These are phyloP conservation scores for Menidia menidia DNA, from an alignment of 2,797 vertebrate species.

Conservation along the genomic window DNA sequence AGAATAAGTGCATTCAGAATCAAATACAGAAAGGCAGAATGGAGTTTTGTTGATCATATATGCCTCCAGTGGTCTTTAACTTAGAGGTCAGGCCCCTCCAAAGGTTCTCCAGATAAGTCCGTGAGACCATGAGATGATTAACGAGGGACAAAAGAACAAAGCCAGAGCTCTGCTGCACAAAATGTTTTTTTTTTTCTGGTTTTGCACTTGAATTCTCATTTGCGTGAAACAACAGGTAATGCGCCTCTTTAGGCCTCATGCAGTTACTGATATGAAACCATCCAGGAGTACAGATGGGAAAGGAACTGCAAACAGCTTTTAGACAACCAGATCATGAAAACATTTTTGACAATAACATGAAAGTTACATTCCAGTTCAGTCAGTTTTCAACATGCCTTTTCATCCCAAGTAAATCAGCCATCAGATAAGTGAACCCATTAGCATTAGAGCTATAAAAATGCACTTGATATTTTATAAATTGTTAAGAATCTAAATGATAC, in stretches of 20 bases:
- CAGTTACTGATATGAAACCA: slow-evolving; percentile 8
- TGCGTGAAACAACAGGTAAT: not conserved
- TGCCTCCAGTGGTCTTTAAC: slow-evolving; percentile 2
- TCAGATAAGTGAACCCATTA: too few relatives aligned
- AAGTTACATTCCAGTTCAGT: too few relatives aligned
- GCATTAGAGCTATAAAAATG: not conserved
- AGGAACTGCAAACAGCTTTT: not conserved
- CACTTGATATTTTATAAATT: not conserved
- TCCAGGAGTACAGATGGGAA: not conserved
- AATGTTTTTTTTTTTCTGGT: not conserved
- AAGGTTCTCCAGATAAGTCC: not conserved
- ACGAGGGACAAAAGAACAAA: not conserved
- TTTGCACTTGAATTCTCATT: not conserved
- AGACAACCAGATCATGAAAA: slow-evolving; percentile 14
- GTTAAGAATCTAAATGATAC: too few relatives aligned
- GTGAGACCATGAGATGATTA: not conserved
- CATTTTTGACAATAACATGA: too few relatives aligned
- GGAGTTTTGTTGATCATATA: not conserved
- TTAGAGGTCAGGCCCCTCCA: not conserved
- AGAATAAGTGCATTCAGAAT: not conserved
- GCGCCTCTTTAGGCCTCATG: not conserved
- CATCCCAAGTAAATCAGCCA: too few relatives aligned
- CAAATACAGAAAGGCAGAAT: not conserved
- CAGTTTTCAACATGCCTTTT: not conserved
- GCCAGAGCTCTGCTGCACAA: not conserved